Conservation (phyloP, 2,113 vertebrate genomes). For the Daphoenositta chrysoptera region DNA sequence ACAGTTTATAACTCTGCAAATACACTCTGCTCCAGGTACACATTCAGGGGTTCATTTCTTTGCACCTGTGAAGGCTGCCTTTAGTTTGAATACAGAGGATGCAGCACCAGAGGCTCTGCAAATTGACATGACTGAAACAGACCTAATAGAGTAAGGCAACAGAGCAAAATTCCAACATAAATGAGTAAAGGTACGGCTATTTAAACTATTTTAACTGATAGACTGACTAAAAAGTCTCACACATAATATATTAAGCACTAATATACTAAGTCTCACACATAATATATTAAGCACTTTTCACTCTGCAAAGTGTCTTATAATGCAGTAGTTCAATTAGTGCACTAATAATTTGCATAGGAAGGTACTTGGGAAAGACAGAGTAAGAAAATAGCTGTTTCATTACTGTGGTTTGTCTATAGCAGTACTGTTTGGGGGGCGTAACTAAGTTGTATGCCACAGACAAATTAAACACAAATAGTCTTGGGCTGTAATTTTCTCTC, state of each 20-base stretch:
- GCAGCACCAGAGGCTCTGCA: background rate
- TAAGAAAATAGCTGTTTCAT: background rate
- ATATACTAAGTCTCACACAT: background rate
- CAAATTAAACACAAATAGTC: background rate
- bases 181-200: background rate
- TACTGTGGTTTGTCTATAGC: background rate
- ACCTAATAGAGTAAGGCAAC: background rate
- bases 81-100: background rate
- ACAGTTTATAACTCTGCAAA: background rate
- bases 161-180: background rate
- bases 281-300: background rate
- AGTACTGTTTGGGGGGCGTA: background rate
- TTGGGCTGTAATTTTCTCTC: background rate
- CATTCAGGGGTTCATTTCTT: background rate
- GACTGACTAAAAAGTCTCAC: background rate
- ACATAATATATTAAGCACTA: background rate
- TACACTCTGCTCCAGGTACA: background rate
- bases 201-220: background rate
- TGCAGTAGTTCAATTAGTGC: background rate
- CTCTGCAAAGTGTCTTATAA: background rate
- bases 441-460: background rate
- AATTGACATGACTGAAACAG: background rate
- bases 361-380: background rate
- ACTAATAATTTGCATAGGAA: background rate
- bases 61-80: background rate